Evolutionary conservation across 2,888 invertebrate species (phyloP), one percentile per base, ranked within the genome.

Genomic region (Pseudococcus viburni): DNA sequence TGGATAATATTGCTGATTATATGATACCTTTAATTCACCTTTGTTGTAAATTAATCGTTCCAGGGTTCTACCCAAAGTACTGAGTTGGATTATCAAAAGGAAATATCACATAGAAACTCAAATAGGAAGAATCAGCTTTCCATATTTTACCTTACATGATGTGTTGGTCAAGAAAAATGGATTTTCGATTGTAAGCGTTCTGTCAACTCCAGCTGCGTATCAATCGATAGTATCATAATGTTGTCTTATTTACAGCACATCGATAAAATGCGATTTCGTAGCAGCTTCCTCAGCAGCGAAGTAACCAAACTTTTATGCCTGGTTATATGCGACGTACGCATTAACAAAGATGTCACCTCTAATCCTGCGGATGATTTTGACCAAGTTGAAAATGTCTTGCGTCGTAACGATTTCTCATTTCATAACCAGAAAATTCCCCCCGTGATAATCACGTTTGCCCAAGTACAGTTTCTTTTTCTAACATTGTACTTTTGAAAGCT

Each of bases 231-330:
- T 84, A 83, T 80, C 26, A 17, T 33, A 33, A 33, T 73, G 33
- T 73, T 5, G 15, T 46, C 55, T 17, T 55, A 90, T 90, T 92
- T 92, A 42, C 91, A 97, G 97, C 95, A 96, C 92, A 95, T 97
- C 89, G 95, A 96, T 91, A 96, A 96, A 91, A 94, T 97, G 90
- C 95, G 96, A 90, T 94, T 97, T 90, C 94, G 96, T 88, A 97
- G 97, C 91, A 97, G 96, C 92, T 95, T 96, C 91, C 94, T 97
- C 90, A 97, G 96, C 91, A 96, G 96, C 1, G 97, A 97, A 90
- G 95, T 97, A 87, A 96, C 96, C 33, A 97, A 97, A 91, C 92
- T 97, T 17, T 92, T 97, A 5, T 96, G 96, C 4, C 94, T 97
- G 26, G 94, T 96, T n/a, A 94, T 96, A 90, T 94, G 94, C 89